Evolutionary conservation across 1,140 invertebrate species (phyloP), one percentile per base, ranked within the genome.

Genomic region (Bombus terrestris): DNA sequence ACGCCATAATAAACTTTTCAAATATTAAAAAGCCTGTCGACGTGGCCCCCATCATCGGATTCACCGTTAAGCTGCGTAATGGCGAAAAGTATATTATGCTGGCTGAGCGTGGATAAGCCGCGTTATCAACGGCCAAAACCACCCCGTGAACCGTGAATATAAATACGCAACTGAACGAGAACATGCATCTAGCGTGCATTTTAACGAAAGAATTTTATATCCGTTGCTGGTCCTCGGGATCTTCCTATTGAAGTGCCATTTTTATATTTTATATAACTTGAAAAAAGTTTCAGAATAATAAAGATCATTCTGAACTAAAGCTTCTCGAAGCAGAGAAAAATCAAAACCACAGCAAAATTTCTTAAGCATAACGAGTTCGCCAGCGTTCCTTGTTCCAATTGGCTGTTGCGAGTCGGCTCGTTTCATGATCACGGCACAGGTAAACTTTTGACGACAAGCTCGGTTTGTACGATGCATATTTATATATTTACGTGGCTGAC

Each of bases 61-160:
- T 78, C 64, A 28, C 43, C 64, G 82, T 57, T 84, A 84, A 84
- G 74, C 82, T 47, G 64, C 82, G 82, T 84, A 77, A 84, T 84
- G 73, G 62, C 41, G 74, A 78, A 77, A 78, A 84, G 74, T 84
- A 57, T 81, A 81, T 84, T 84, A 83, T 39, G 79, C 68, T 39
- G 47, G 43, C 35, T 47, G 43, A 81, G 39, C 79, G 53, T 35
- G 68, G 68, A 81, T 81, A 72, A 81, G 79, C 79, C 35, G 68
- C 28, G 43, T 81, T 39, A 81, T 39, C 39, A 32, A 35, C 53
- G 43, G n/a, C 28, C 79, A 72, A 62, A 73, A 73, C 47, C 79
- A 39, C 6, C 22, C 35, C 12, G n/a, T 41, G 79, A 73, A 73
- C 69, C 79, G 79, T 81, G 79, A 81, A 81, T 81, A 81, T 81